A percentile compares a stretch with the other conserved stretches of the same genome.
These are phyloP conservation scores for Gymnopithys bicolor DNA, from an alignment of 2,797 vertebrate species.

Conservation along the genomic window DNA sequence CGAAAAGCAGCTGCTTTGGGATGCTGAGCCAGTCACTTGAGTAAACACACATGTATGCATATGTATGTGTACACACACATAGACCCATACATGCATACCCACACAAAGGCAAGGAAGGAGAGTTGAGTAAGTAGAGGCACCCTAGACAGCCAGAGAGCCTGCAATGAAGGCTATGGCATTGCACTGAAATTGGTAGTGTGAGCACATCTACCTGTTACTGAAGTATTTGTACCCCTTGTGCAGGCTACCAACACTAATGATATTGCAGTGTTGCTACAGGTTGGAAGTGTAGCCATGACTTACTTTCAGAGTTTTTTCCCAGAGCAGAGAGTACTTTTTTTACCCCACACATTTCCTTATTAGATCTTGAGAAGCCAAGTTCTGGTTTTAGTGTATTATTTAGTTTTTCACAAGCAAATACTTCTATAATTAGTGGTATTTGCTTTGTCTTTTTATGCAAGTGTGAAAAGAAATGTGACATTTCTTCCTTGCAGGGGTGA, in stretches of 20 bases:
- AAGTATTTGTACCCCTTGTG: background rate
- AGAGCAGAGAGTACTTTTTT: background rate
- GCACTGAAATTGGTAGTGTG: background rate
- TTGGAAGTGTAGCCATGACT: background rate
- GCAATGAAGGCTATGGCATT: background rate
- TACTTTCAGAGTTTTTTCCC: background rate
- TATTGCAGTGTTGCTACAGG: background rate
- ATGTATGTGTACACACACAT: accelerated
- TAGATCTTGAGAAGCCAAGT: background rate
- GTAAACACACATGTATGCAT: background rate
- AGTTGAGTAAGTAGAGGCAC: background rate
- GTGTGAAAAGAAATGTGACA: background rate
- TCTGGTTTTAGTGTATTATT: background rate
- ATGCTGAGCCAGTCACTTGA: background rate
- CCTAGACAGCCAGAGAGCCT: background rate
- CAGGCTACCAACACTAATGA: background rate
- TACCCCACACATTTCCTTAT: background rate
- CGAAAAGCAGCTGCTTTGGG: background rate
- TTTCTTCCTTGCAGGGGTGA: slow-evolving; percentile 3
- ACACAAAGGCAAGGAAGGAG: background rate
- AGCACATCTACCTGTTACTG: background rate
- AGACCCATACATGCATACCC: background rate
- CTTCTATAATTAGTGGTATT: background rate
- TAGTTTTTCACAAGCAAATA: background rate
- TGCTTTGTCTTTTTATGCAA: background rate